phyloP scores from a whole-genome alignment of 2,113 vertebrate species.

The Odontophorus gujanensis region DNA sequence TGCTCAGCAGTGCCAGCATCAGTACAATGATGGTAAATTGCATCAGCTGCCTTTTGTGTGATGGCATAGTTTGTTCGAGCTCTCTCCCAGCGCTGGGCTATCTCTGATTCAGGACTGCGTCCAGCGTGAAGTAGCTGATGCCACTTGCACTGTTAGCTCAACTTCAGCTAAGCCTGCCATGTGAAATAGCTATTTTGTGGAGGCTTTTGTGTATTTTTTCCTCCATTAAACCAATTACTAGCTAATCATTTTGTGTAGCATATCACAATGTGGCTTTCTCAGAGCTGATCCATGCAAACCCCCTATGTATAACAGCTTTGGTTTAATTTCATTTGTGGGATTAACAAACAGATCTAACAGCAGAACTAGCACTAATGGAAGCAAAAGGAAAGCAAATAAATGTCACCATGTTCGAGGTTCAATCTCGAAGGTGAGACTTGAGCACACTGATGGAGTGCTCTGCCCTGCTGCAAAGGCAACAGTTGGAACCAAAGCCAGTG shows the following conservation, averaged over 20 bases:
- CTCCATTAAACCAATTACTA: conserved; percentile 25
- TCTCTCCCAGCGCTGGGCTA: background rate
- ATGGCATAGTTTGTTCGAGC: background rate
- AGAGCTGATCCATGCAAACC: background rate
- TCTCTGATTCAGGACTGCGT: background rate
- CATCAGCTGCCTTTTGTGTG: background rate
- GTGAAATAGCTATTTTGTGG: background rate
- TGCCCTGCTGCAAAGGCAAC: background rate
- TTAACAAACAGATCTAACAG: conserved; percentile 21
- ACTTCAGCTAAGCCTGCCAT: background rate
- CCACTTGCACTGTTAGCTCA: background rate
- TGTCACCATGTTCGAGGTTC: background rate
- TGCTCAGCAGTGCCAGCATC: background rate
- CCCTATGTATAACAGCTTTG: background rate
- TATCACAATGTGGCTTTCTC: background rate
- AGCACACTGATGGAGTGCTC: background rate
- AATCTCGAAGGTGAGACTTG: background rate
- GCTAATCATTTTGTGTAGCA: conserved; percentile 9
- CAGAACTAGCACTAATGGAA: background rate
- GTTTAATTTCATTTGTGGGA: conserved; percentile 27
- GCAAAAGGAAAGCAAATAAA: background rate
- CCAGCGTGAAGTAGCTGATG: background rate
- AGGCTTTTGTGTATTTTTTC: conserved; percentile 11
- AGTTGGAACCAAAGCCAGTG: background rate
- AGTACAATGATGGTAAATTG: background rate